These are phyloP conservation scores for Nannospalax galili DNA, from an alignment of 2,113 vertebrate genomes.

Conservation along the genomic window DNA sequence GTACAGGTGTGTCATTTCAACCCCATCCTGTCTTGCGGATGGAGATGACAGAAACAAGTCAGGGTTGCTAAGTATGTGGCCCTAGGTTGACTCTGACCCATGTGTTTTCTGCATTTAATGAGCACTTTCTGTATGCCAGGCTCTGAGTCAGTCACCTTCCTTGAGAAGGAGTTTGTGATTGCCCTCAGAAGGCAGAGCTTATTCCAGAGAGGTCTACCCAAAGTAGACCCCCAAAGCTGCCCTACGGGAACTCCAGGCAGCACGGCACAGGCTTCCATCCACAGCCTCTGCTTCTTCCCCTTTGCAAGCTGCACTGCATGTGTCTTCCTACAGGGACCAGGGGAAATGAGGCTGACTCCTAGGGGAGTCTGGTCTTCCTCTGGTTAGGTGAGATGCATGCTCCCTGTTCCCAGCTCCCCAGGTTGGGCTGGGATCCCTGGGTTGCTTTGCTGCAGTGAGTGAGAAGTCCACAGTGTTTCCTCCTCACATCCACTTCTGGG, in stretches of 20 bases:
- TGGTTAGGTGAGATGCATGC: neutral
- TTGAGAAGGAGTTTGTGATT: neutral
- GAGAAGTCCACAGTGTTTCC: neutral
- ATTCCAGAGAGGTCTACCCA: neutral
- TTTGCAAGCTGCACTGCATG: neutral
- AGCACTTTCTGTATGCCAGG: neutral
- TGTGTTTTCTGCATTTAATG: accelerated
- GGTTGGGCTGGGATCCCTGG: neutral
- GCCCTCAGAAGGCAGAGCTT: neutral
- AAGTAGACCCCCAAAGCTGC: too few relatives aligned
- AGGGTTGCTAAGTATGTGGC: neutral
- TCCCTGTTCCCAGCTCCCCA: neutral
- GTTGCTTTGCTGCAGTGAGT: neutral
- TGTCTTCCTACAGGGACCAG: neutral
- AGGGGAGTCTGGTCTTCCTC: neutral
- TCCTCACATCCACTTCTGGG: neutral
- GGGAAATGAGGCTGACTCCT: neutral
- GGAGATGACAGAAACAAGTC: neutral
- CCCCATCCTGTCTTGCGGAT: neutral
- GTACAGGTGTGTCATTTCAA: neutral
- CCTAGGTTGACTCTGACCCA: accelerated
- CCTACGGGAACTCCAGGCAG: neutral
- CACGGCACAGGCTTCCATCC: neutral
- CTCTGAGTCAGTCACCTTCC: neutral
- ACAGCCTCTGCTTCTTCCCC: neutral